Percentiles rank a stretch among this genome's conserved stretches.
Conservation (phyloP, 2,113 vertebrate genomes). For the Leiothrix lutea region DNA sequence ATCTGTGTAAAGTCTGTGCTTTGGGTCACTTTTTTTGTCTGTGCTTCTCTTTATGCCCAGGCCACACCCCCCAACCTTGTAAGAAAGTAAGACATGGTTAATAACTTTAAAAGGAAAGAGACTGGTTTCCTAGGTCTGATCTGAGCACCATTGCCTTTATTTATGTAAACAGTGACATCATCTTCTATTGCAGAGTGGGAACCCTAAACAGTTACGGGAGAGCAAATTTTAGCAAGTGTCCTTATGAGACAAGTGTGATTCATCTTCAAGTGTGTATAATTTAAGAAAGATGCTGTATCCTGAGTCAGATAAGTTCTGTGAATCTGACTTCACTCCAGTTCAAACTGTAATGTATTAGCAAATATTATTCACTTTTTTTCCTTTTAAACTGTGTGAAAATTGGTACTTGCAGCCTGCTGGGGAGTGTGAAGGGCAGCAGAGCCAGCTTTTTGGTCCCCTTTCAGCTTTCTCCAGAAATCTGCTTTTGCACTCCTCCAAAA, state of each 20-base stretch:
- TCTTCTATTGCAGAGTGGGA: background rate
- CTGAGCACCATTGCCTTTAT: background rate
- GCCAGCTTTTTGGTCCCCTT: background rate
- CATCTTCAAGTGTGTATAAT: background rate
- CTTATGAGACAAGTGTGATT: background rate
- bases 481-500: constrained; percentile 15
- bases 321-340: background rate
- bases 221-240: background rate
- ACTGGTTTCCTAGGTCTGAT: background rate
- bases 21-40: background rate
- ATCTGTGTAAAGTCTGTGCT: background rate
- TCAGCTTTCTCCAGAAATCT: constrained; percentile 1
- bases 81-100: background rate
- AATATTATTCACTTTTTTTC: background rate
- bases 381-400: background rate
- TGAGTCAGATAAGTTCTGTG: background rate
- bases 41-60: background rate
- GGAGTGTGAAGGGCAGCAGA: background rate
- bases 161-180: constrained; percentile 23
- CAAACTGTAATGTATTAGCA: background rate
- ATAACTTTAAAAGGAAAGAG: background rate
- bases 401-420: constrained; percentile 4
- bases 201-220: background rate
- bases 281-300: background rate
- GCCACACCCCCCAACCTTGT: background rate